Conservation (phyloP, 2,113 vertebrate species). For the Vireo altiloquus region DNA sequence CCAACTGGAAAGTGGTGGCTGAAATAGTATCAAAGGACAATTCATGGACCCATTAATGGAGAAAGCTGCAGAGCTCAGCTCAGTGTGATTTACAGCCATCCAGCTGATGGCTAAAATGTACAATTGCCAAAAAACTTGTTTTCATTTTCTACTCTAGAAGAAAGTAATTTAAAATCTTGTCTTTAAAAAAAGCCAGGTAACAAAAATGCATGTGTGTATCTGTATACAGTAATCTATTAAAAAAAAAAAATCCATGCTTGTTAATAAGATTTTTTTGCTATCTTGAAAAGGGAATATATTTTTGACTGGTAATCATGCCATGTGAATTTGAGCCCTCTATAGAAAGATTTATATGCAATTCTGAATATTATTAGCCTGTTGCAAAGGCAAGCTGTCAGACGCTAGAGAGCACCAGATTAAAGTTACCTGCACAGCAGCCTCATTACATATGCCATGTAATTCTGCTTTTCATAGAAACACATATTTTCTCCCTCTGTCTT, state of each 20-base stretch:
- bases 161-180: neutral
- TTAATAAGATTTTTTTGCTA: neutral
- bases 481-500: neutral
- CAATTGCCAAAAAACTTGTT: neutral
- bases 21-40: neutral
- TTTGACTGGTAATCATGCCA: neutral
- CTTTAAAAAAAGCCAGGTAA: neutral
- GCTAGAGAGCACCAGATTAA: neutral
- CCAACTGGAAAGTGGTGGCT: neutral
- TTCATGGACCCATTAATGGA: neutral
- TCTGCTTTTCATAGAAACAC: neutral
- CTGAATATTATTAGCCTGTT: constrained; percentile 12
- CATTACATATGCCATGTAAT: neutral
- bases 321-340: neutral
- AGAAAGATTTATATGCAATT: constrained; percentile 5
- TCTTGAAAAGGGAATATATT: neutral
- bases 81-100: neutral
- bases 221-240: neutral
- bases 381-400: neutral
- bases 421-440: neutral
- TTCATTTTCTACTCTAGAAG: neutral
- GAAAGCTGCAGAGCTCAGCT: neutral
- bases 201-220: neutral
- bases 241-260: neutral
- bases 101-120: neutral